phyloP scores from a whole-genome alignment of 2,888 invertebrate genomes.

The Bruchidius siliquastri region DNA sequence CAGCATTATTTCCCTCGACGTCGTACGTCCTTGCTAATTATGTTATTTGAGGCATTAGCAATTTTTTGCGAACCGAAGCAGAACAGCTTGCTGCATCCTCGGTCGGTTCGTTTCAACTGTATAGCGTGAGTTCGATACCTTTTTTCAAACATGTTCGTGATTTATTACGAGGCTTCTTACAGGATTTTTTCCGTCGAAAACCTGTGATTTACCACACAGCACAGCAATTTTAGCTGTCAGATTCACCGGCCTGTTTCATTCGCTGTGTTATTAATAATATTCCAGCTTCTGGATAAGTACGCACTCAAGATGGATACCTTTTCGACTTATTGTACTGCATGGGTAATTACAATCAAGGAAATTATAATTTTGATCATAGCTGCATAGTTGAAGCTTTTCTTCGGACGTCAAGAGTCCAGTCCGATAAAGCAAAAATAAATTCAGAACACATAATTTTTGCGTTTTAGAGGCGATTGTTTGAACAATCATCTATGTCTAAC shows the following conservation, averaged over 20 bases:
- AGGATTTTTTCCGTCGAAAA: not conserved
- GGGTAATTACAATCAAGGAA: not conserved
- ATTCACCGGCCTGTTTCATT: not conserved
- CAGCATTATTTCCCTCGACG: too few species aligned
- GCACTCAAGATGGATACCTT: not conserved
- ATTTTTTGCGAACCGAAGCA: not conserved
- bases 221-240: not conserved
- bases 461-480: too few species aligned
- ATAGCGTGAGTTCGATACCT: not conserved
- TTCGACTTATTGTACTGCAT: not conserved
- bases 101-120: not conserved
- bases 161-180: not conserved
- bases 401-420: too few species aligned
- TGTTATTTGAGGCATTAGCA: not conserved
- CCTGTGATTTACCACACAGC: not conserved
- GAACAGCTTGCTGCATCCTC: not conserved
- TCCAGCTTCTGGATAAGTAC: not conserved
- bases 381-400: not conserved
- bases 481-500: too few species aligned
- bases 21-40: not conserved
- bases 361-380: not conserved
- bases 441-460: too few species aligned
- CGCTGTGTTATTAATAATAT: slow-evolving; percentile 1
- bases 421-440: too few species aligned
- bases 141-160: not conserved